A percentile compares a stretch with the other conserved stretches of the same genome.
phyloP scores from a whole-genome alignment of 2,113 vertebrate species.

The Thunnus thynnus region DNA sequence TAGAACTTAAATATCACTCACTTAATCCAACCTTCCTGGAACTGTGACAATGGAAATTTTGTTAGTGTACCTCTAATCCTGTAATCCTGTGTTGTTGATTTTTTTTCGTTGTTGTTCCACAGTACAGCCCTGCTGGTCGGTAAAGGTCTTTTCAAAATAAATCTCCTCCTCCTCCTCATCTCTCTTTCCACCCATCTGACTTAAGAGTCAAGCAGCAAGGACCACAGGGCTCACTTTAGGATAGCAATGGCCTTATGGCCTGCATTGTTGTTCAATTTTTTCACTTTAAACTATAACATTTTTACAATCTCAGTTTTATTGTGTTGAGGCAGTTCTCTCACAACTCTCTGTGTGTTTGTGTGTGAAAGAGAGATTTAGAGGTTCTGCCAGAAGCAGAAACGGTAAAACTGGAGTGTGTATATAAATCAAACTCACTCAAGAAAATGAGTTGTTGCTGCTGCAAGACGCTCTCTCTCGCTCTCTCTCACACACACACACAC shows the following conservation, averaged over 20 bases:
- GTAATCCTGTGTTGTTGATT: not conserved
- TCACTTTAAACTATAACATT: not conserved
- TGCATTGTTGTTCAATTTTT: conserved; percentile 14
- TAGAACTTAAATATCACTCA: no score
- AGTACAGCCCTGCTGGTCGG: not conserved
- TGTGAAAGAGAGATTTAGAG: conserved; percentile 35
- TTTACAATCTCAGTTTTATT: conserved; percentile 19
- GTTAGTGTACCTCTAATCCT: no score
- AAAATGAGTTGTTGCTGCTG: conserved; percentile 60
- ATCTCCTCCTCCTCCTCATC: not conserved
- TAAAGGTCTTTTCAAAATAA: not conserved
- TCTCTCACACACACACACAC: conserved; percentile 5
- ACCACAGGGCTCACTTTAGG: not conserved
- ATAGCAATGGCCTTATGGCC: not conserved
- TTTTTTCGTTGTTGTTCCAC: not conserved
- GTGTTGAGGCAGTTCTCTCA: not conserved
- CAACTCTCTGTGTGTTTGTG: not conserved
- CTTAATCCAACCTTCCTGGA: no score
- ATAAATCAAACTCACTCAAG: conserved; percentile 71
- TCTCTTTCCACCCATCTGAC: fast-evolving
- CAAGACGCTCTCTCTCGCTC: not conserved
- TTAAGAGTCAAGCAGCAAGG: not conserved
- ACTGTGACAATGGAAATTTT: no score
- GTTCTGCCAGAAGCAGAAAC: conserved; percentile 16
- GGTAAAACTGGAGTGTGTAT: conserved; percentile 38